Base-by-base conservation (phyloP, 2,888 invertebrate species). In the Plebejus argus region DNA sequence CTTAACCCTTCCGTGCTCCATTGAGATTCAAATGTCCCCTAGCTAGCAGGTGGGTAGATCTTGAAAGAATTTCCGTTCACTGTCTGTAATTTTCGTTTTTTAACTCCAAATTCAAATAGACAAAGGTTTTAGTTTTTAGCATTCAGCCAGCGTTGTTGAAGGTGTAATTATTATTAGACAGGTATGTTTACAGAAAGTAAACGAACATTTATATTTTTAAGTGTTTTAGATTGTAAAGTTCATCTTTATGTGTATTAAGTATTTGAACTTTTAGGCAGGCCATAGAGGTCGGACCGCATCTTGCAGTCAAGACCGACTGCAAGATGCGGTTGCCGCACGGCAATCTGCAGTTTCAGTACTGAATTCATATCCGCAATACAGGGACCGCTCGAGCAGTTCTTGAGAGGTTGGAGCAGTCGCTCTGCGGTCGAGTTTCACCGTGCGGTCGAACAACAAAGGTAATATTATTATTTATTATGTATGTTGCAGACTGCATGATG, bases 11-110 rank as follows among this genome's bases (percentile, higher is more conserved):
- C 87, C 84, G 85, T 81, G 84, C 81, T 81, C 82, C 84, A 83
- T 82, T 93, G 90, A 91, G 86, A 93, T 93, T 93, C 86, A 91
- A 92, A 93, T 89, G 90, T 90, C 91, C 89, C 90, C 89, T 83
- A 86, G 91, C 89, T 83, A 86, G 91, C 91, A 91, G 91, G 89
- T 90, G 90, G 82, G 80, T 82, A 82, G 84, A 83, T 88, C 86
- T 89, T 91, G 87, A 90, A 88, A 87, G 86, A 85, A 87, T 88
- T 92, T 90, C 91, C 91, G 89, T 85, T 88, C 84, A 86, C 80
- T 83, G 83, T 83, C 79, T 82, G 81, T 82, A 83, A 82, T 82
- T 83, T 83, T 81, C 82, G 80, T 82, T 82, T 79, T 70, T 77
- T 78, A 76, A 39, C 70, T 78, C 76, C 18, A 79, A 76, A 77